These are phyloP conservation scores for Schizothorax lantsangensis DNA, from an alignment of 2,797 vertebrate species.

Conservation along the genomic window DNA sequence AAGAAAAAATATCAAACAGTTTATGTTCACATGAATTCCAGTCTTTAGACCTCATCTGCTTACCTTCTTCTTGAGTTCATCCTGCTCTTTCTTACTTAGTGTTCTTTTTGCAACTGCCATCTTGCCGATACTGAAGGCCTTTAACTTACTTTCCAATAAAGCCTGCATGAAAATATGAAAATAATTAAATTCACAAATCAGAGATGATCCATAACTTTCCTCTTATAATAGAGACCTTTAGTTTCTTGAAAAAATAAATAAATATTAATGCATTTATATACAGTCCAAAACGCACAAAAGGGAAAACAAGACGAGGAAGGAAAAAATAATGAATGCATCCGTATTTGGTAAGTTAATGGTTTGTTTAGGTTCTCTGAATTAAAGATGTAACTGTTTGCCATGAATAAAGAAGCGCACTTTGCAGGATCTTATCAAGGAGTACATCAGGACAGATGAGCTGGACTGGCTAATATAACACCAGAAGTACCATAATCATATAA, in stretches of 20 bases:
- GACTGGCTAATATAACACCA: neutral
- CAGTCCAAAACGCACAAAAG: neutral
- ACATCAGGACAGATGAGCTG: neutral
- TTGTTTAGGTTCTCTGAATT: neutral
- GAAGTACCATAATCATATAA: neutral
- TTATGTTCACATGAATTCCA: neutral
- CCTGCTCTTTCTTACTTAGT: constrained; percentile 97
- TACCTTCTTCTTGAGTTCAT: constrained; percentile 99
- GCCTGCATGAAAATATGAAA: constrained; percentile 77
- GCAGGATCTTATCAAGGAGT: neutral
- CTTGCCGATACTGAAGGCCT: constrained; percentile 97
- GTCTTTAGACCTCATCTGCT: constrained; percentile 45
- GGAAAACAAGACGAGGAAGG: neutral
- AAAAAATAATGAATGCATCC: neutral
- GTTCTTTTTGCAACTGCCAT: constrained; percentile 96
- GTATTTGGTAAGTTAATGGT: neutral
- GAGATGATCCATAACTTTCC: neutral
- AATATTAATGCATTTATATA: neutral
- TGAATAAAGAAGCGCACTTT: neutral
- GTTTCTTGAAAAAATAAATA: neutral
- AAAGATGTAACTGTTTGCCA: neutral
- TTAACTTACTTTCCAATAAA: constrained; percentile 94
- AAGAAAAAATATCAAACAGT: too few species aligned
- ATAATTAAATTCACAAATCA: neutral
- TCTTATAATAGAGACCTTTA: neutral